Evolutionary conservation across 2,797 vertebrate species (phyloP).

Genomic region (Oryzias sinensis): DNA sequence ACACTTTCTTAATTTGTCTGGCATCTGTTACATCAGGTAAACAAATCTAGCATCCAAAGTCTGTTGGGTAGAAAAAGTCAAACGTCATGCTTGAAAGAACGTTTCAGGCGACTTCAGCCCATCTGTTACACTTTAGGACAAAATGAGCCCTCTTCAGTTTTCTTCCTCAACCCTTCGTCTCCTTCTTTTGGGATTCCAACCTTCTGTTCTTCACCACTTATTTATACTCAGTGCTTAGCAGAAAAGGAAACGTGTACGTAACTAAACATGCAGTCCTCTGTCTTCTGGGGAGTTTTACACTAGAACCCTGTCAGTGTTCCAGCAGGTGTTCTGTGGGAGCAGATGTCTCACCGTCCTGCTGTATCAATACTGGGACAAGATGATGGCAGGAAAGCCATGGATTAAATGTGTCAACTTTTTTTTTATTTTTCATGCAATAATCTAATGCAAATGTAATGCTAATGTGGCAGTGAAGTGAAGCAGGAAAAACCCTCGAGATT

Average conservation of each 20-base stretch:
- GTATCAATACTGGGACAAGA: conserved; percentile 49
- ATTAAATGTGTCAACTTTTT: conserved; percentile 40
- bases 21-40: too few relatives aligned
- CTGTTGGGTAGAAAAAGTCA: too few relatives aligned
- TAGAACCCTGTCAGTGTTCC: not conserved
- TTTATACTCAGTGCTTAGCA: not conserved
- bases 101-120: too few relatives aligned
- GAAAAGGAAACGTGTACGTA: not conserved
- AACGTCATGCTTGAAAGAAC: too few relatives aligned
- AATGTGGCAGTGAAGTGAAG: conserved; percentile 39
- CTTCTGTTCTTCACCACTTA: not conserved
- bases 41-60: too few relatives aligned
- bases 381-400: conserved; percentile 38
- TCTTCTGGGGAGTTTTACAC: not conserved
- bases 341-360: conserved; percentile 15
- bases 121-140: too few relatives aligned
- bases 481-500: conserved; percentile 22
- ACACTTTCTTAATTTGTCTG: too few relatives aligned
- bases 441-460: conserved; percentile 57
- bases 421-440: conserved; percentile 37
- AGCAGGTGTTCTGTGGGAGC: too few relatives aligned
- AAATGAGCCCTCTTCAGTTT: too few relatives aligned
- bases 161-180: too few relatives aligned
- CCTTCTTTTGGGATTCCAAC: not conserved
- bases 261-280: not conserved